phyloP scores from a whole-genome alignment of 2,113 vertebrate species.

The Dromas ardeola region DNA sequence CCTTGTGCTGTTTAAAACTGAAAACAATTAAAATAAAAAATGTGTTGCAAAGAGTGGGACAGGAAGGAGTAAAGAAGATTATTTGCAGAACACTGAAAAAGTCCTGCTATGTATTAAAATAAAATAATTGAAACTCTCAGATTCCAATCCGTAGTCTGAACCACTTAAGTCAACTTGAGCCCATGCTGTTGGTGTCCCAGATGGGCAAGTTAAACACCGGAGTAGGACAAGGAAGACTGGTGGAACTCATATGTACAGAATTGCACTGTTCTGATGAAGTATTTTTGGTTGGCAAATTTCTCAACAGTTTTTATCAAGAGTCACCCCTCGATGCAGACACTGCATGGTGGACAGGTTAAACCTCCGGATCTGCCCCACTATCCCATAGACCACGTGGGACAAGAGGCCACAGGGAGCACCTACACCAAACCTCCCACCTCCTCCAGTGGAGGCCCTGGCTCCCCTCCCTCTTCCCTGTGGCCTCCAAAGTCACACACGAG shows the following conservation, averaged over 20 bases:
- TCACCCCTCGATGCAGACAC: not conserved
- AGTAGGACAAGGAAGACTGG: not conserved
- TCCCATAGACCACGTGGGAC: not conserved
- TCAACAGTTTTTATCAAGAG: not conserved
- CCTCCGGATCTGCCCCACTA: not conserved
- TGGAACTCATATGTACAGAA: not conserved
- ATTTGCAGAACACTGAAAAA: not conserved
- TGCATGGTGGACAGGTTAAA: rapidly evolving
- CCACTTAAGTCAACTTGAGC: not conserved
- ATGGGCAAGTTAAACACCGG: not conserved
- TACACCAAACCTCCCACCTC: not conserved
- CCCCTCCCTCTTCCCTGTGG: not conserved
- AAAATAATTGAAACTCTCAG: not conserved
- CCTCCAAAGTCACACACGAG: rapidly evolving
- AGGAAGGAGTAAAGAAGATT: not conserved
- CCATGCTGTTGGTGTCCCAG: rapidly evolving
- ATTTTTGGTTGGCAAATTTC: not conserved
- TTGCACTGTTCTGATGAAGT: not conserved
- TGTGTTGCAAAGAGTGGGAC: rapidly evolving
- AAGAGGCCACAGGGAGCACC: not conserved
- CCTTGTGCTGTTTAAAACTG: not conserved
- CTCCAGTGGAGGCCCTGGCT: rapidly evolving
- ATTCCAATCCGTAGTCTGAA: not conserved
- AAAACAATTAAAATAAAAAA: not conserved
- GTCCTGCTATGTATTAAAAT: not conserved